Evolutionary conservation across 92 coral and sea anemone genomes (phyloP), one percentile per base, ranked within the genome.

Genomic region (Porites evermanni): DNA sequence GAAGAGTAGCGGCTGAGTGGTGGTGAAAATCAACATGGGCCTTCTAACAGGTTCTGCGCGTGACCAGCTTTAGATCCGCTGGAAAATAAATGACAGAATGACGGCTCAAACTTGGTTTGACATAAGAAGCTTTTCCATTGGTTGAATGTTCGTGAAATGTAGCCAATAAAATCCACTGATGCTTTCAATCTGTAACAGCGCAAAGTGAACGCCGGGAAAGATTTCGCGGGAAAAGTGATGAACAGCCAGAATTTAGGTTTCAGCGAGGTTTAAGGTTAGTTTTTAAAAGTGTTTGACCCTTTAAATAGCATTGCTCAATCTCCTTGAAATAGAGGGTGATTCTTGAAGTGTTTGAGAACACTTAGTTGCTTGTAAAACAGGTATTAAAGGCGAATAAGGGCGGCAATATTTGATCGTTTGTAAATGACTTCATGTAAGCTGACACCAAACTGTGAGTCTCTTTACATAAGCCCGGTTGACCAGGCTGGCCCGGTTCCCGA

Each of bases 191-290:
- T 19, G 38, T 20, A 67, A 78, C 54, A 12, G 26, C 85, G 84
- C 26, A 26, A 12, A 8, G 19, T n/a, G 87, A 63, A 73, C 66
- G 79, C 79, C 53, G 79, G 72, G 68, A 19, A 53, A 64, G 32
- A n/a, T 65, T 76, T 92, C 98, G 98, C 98, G 98, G 92, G 98
- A 94, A 94, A 94, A 86, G 82, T 78, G 79, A 93, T 90, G 87
- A 50, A 50, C 20, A n/a, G 9, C 7, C 0, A 70, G 7, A 7
- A 69, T 68, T 64, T 79, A 80, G 26, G 63, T 24, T 64, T 53
- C 50, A 6, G 23, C 65, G 64, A 75, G 23, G 58, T 56, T 75
- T 18, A 26, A 75, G 64, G 79, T 13, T 24, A 1, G 79, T 23
- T 64, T 54, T 12, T 24, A 38, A 38, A 38, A 0, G 47, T 18